These are phyloP conservation scores for Merops nubicus DNA, from an alignment of 2,113 vertebrate species.

Conservation along the genomic window DNA sequence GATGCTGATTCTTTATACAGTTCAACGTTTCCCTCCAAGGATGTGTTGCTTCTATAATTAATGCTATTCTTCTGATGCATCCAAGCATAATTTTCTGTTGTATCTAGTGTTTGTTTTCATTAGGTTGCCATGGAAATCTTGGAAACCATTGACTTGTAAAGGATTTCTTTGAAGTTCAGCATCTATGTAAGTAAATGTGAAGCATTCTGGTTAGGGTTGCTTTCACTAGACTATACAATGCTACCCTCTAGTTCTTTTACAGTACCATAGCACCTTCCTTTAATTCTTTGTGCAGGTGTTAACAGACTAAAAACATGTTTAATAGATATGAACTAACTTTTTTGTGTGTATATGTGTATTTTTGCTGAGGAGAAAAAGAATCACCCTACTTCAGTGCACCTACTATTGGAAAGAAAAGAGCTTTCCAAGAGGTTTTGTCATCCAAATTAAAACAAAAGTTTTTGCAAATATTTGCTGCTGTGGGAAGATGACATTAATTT, in stretches of 20 bases:
- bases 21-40: background rate
- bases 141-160: background rate
- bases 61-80: background rate
- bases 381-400: accelerated
- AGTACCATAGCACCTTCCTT: slow-evolving; percentile 45
- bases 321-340: background rate
- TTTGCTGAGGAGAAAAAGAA: background rate
- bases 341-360: accelerated
- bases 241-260: slow-evolving; percentile 64
- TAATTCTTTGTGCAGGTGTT: background rate
- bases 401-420: background rate
- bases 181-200: background rate
- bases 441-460: background rate
- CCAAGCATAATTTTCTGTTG: background rate
- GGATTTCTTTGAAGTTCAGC: slow-evolving; percentile 33
- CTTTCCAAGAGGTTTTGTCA: background rate
- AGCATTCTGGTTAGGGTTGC: background rate
- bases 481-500: background rate
- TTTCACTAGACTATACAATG: slow-evolving; percentile 59
- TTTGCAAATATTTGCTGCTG: background rate
- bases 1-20: background rate
- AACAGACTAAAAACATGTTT: background rate
- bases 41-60: slow-evolving; percentile 12
- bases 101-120: slow-evolving; percentile 32
- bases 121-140: slow-evolving; percentile 39